Conservation (phyloP, 2,888 invertebrate genomes). For the Listrodromus nycthemerus region DNA sequence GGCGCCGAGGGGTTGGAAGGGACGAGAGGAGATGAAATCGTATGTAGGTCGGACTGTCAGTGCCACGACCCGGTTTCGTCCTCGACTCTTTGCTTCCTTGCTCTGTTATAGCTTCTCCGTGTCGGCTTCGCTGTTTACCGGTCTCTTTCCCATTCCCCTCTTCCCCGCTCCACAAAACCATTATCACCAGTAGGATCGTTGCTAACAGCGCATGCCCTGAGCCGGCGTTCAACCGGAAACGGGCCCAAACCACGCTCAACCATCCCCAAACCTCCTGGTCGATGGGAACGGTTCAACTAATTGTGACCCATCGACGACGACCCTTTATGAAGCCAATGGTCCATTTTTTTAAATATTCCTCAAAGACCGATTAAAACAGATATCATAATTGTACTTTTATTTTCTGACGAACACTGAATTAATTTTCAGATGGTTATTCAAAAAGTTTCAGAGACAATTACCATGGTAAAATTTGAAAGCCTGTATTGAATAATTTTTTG, state of each 20-base stretch:
- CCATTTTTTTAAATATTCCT: too few species aligned
- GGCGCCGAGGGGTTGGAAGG: slow-evolving; percentile 54
- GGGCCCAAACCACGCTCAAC: slow-evolving; percentile 46
- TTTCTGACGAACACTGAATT: too few species aligned
- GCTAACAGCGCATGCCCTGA: slow-evolving; percentile 9
- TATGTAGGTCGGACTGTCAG: slow-evolving; percentile 82
- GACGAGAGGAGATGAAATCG: slow-evolving; percentile 69
- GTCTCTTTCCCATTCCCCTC: slow-evolving; percentile 2
- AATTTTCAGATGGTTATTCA: neutral
- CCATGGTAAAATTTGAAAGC: neutral
- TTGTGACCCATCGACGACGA: too few species aligned
- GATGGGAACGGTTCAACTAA: neutral
- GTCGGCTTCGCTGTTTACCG: neutral
- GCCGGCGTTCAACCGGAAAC: slow-evolving; percentile 35
- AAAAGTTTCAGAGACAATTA: neutral
- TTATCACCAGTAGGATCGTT: neutral
- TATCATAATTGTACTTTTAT: too few species aligned
- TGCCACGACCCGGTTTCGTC: slow-evolving; percentile 79
- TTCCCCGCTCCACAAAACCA: slow-evolving; percentile 31
- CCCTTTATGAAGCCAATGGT: too few species aligned
- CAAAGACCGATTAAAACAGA: too few species aligned
- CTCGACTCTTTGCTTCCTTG: slow-evolving; percentile 52
- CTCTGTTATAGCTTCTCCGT: slow-evolving; percentile 30
- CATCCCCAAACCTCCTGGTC: slow-evolving; percentile 43
- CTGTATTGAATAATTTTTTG: neutral